Conservation (phyloP, 2,888 invertebrate species). For the Allophyes oxyacanthae region DNA sequence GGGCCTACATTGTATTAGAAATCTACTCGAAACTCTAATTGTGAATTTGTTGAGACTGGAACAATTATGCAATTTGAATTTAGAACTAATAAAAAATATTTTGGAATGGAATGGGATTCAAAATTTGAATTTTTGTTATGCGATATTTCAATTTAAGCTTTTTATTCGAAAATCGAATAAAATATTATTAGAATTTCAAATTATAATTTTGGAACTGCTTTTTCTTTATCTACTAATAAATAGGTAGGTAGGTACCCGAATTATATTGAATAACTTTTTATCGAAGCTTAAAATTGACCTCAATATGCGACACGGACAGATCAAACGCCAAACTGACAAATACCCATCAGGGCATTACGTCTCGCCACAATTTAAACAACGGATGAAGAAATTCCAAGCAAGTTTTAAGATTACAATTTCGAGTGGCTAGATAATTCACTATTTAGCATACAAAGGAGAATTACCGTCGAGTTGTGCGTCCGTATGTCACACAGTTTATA, state of each 20-base stretch:
- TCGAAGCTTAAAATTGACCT: constrained; percentile 54
- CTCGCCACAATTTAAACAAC: constrained; percentile 73
- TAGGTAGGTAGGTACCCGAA: background rate
- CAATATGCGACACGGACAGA: constrained; percentile 45
- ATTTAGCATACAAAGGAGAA: constrained; percentile 89
- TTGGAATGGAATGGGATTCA: constrained; percentile 1
- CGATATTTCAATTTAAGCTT: constrained; percentile 5
- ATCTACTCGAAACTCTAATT: constrained; percentile 25
- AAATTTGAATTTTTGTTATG: constrained; percentile 7
- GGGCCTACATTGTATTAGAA: constrained; percentile 41
- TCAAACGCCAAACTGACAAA: constrained; percentile 60
- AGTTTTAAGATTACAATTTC: constrained; percentile 88
- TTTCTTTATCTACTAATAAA: constrained; percentile 1
- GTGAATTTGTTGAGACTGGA: constrained; percentile 30
- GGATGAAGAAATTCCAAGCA: constrained; percentile 88
- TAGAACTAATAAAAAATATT: constrained; percentile 34
- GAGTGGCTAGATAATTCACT: constrained; percentile 88
- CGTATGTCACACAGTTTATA: constrained; percentile 81
- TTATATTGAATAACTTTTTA: constrained; percentile 38
- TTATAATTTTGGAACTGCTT: no score
- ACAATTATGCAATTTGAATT: constrained; percentile 42
- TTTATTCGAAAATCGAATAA: no score
- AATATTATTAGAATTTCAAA: no score
- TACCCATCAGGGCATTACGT: constrained; percentile 61
- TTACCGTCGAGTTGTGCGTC: constrained; percentile 83